Base-by-base conservation (phyloP, 2,888 invertebrate genomes). In the Dusona sp. region DNA sequence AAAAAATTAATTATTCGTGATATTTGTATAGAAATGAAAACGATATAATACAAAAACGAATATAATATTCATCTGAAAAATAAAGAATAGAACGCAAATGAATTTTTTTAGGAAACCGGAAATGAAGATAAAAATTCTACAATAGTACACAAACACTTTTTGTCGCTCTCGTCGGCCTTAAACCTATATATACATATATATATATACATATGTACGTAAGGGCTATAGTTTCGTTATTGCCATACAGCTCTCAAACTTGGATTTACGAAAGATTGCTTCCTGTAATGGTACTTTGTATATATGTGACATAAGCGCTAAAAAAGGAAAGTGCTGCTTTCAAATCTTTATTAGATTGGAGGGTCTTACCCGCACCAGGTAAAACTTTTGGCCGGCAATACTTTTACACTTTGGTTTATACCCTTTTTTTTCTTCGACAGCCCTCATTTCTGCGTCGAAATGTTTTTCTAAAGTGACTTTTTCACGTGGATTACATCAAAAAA, bases 261-360 rank as follows among this genome's bases (percentile, higher is more conserved):
- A 88, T 88, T 86, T 83, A 86, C 80, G 77, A 84, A 73, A 87
- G 84, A 88, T 80, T 85, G 85, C 83, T 87, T 57, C 54, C 65
- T 84, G 73, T 57, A 82, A 83, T 84, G 82, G 85, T 82, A 81
- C 80, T 75, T 72, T 72, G 65, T 57, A 25, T 73, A 29, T 78
- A 70, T 48, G 22, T 36, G 16, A n/a, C 25, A 38, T 4, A 57
- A 85, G 54, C 64, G 33, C 65, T 64, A 16, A 75, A 75, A 67
- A 80, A 67, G 19, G 22, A 70, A 68, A 61, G 57, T 38, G 73
- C 25, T 57, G 61, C 54, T 87, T 78, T 75, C 83, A 77, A 83
- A 85, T 87, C 82, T 84, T 87, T 87, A 87, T 87, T 79, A 82
- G 72, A 73, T 84, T 65, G 29, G 75, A 68, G 48, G 74, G 51